phyloP scores from a whole-genome alignment of 2,888 invertebrate species.

The Polymixis flavicincta region DNA sequence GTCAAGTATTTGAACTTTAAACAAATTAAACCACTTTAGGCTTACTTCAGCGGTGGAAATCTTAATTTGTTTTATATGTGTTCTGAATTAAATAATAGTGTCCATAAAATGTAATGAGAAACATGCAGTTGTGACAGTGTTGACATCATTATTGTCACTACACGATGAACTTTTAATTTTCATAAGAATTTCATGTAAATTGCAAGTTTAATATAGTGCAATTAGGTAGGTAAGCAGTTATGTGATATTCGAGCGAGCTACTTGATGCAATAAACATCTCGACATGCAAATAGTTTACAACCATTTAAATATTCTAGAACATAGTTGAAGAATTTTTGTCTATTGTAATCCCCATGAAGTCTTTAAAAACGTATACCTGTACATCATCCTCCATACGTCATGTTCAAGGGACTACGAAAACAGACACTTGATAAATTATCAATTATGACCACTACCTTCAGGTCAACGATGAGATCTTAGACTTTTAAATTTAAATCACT shows the following conservation, averaged over 20 bases:
- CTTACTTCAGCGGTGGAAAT: constrained; percentile 23
- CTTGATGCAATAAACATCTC: background rate
- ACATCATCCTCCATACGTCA: background rate
- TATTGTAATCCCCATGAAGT: background rate
- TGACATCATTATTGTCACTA: background rate
- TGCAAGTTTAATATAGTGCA: background rate
- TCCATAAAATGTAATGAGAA: constrained; percentile 21
- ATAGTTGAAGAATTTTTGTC: background rate
- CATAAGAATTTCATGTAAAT: background rate
- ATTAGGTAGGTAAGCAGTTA: background rate
- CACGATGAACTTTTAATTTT: background rate
- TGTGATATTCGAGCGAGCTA: background rate
- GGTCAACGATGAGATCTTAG: constrained; percentile 17
- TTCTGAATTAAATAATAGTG: constrained; percentile 28
- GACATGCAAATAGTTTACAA: background rate
- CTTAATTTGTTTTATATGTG: constrained; percentile 27
- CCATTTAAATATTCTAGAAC: background rate
- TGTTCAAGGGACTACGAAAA: constrained; percentile 1
- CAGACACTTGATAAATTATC: background rate
- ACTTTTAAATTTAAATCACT: constrained; percentile 2
- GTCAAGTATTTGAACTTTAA: constrained; percentile 64
- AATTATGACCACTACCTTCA: background rate
- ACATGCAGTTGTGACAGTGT: background rate
- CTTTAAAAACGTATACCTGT: background rate
- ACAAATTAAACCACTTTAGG: constrained; percentile 51